Percentiles rank a stretch among this genome's conserved stretches.
Conservation (phyloP, 1,140 invertebrate species). For the Trichomalopsis sarcophagae region DNA sequence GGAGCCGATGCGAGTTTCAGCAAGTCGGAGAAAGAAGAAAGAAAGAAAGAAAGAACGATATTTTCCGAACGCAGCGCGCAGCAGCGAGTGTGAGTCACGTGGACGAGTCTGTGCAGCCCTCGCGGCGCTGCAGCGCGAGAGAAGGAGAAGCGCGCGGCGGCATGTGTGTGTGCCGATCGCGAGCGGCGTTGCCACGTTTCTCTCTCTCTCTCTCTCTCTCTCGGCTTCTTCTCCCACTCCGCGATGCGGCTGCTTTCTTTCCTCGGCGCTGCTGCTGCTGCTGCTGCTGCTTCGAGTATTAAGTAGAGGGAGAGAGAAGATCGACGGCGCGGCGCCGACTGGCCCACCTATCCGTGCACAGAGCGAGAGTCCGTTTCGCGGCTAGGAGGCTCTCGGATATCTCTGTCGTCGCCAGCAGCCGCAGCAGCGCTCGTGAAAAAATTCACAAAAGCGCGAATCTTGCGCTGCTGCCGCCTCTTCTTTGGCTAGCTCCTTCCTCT, state of each 20-base stretch:
- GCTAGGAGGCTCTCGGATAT: not conserved
- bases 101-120: conserved; percentile 21
- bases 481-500: not conserved
- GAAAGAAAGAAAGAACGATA: conserved; percentile 43
- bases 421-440: conserved; percentile 19
- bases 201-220: not conserved
- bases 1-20: not conserved
- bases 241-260: not conserved
- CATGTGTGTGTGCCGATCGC: not conserved
- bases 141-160: not conserved
- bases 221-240: conserved; percentile 18
- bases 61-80: conserved; percentile 45
- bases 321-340: conserved; percentile 5
- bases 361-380: not conserved
- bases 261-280: not conserved
- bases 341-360: conserved; percentile 13
- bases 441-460: conserved; percentile 14
- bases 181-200: conserved; percentile 31
- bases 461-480: not conserved
- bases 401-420: not conserved
- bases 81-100: conserved; percentile 44
- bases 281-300: not conserved
- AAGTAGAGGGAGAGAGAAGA: not conserved
- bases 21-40: not conserved
- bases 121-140: not conserved